Evolutionary conservation across 2,797 vertebrate genomes (phyloP).

Genomic region (Propithecus deckenii): DNA sequence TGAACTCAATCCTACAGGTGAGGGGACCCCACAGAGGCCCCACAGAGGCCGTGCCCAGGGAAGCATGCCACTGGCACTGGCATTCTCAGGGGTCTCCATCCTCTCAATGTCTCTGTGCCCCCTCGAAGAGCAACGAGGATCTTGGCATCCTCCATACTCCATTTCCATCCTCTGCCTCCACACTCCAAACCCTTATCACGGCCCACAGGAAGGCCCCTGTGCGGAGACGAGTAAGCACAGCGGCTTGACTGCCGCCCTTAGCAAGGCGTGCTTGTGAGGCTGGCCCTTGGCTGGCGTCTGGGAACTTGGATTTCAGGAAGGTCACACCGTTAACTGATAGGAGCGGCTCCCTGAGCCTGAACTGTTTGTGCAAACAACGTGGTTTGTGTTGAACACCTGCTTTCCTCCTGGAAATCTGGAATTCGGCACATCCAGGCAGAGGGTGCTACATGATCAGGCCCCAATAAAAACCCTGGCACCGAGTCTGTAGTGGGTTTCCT

Average conservation of each 20-base stretch:
- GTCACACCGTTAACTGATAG: background rate
- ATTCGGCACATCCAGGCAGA: background rate
- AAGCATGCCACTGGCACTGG: background rate
- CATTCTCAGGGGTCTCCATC: background rate
- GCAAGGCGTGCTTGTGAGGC: background rate
- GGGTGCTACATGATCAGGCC: background rate
- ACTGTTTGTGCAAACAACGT: background rate
- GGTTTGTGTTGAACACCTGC: background rate
- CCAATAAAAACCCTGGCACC: background rate
- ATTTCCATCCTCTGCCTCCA: background rate
- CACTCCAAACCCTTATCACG: background rate
- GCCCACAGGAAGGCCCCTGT: fast-evolving
- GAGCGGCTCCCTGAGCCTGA: background rate
- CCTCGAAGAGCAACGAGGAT: background rate
- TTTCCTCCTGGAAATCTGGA: background rate
- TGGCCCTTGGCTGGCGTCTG: background rate
- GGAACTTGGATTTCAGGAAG: background rate
- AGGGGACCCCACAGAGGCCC: background rate
- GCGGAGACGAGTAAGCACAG: background rate
- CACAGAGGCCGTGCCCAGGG: background rate
- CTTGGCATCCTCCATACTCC: background rate
- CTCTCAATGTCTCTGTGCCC: background rate
- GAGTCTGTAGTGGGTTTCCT: background rate
- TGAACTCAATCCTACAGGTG: background rate
- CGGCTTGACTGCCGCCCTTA: background rate